phyloP scores from a whole-genome alignment of 2,888 invertebrate genomes.

The Cephus pulcher region DNA sequence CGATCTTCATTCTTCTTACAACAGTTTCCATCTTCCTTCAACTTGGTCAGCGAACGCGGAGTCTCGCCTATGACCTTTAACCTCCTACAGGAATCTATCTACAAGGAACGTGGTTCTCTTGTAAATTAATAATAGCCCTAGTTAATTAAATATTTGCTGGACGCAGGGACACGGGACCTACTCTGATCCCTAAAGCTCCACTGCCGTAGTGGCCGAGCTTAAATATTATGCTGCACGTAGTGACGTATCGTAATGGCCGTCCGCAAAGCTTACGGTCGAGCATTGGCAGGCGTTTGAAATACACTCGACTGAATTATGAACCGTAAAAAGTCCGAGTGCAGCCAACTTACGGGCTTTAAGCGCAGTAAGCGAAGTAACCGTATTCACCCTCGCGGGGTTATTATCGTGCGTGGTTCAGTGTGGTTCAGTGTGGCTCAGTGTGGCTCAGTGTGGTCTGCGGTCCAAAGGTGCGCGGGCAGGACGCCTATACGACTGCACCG shows the following conservation, averaged over 20 bases:
- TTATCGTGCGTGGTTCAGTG: constrained; percentile 51
- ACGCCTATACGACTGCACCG: constrained; percentile 46
- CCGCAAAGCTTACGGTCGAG: constrained; percentile 13
- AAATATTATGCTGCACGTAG: constrained; percentile 47
- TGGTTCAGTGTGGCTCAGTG: too few relatives aligned
- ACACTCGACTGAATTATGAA: constrained; percentile 65
- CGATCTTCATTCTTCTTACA: too few relatives aligned
- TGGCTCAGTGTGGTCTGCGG: constrained; percentile 60
- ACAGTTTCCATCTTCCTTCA: too few relatives aligned
- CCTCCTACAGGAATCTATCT: too few relatives aligned
- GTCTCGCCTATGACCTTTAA: too few relatives aligned
- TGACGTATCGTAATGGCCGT: constrained; percentile 48
- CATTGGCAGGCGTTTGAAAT: constrained; percentile 65
- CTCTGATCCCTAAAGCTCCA: too few relatives aligned
- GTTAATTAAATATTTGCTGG: too few relatives aligned
- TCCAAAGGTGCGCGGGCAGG: constrained; percentile 44
- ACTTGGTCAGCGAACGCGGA: too few relatives aligned
- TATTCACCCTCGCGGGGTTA: constrained; percentile 62
- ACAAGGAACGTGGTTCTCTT: too few relatives aligned
- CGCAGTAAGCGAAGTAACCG: constrained; percentile 52
- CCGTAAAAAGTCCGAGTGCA: constrained; percentile 60
- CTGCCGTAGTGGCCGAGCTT: constrained; percentile 32
- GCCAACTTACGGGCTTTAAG: constrained; percentile 50
- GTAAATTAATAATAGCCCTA: too few relatives aligned
- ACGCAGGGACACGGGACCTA: too few relatives aligned